Evolutionary conservation across 2,888 invertebrate genomes (phyloP), one percentile per base, ranked within the genome.

Genomic region (Parnassius orleans): DNA sequence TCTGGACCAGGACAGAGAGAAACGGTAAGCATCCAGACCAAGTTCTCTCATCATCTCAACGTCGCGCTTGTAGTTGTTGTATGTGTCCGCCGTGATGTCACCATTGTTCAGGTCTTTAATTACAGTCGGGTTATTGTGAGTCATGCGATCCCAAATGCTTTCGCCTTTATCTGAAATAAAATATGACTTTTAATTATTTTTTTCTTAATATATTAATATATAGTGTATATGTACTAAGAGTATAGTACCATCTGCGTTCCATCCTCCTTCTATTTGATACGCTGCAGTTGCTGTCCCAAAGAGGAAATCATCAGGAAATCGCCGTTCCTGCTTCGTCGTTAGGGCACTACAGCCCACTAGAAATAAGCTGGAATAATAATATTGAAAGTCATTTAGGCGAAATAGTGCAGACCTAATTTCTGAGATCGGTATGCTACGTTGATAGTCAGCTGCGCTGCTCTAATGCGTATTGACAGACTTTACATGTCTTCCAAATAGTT

Each of bases 1-100:
- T 53, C 95, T 82, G 0, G 93, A 66, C 95, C 95, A 95, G 10
- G 94, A 90, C 15, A 93, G 72, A 1, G 93, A 93, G 75, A 93
- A 93, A 10, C 93, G 79, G 72, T 93, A 93, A 51, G 84, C 85
- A 56, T 92, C 79, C 0, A 89, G 75, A 1, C 88, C 87, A 0
- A 92, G 74, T 67, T 91, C 82, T 53, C 84, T 78, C 68, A 93
- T 74, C 73, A 92, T 82, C 60, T 86, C 80, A 0, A 93, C 87
- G 69, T 93, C 93, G 12, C 94, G 92, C 68, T 92, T 87, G 76
- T 93, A 94, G 71, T 92, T 92, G 76, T 94, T 87, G 72, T 94
- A 93, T 54, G 91, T 85, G 71, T 95, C 93, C 9, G 93, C 87
- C 0, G 94, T 89, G 1, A 93, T 74, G 71, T 95, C 94, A 0